Evolutionary conservation across 2,113 vertebrate species (phyloP).

Genomic region (Ochotona princeps): DNA sequence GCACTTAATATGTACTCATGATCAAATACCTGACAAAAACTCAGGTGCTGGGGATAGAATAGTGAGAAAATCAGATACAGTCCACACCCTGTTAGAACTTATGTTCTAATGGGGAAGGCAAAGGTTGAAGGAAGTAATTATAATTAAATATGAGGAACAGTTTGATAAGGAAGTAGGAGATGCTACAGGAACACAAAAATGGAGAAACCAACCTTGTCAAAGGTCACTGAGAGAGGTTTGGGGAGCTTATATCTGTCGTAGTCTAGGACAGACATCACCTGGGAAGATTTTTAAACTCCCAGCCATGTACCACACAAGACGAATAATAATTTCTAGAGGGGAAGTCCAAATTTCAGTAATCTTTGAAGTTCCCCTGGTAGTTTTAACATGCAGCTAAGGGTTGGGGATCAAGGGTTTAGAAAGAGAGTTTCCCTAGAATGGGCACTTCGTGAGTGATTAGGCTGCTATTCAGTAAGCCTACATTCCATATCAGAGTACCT

Average conservation of each 20-base stretch:
- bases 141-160: background rate
- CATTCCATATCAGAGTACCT: too few relatives aligned
- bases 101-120: background rate
- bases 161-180: background rate
- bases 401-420: background rate
- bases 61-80: background rate
- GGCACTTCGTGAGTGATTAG: too few relatives aligned
- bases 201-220: background rate
- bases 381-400: background rate
- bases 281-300: background rate
- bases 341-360: background rate
- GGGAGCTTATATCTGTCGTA: background rate
- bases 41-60: background rate
- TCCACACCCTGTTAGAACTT: background rate
- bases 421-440: background rate
- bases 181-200: background rate
- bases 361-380: background rate
- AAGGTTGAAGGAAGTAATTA: slow-evolving; percentile 36
- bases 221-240: background rate
- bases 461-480: too few relatives aligned
- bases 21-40: slow-evolving; percentile 1
- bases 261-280: background rate
- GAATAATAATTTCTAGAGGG: background rate
- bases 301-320: background rate
- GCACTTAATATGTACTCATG: slow-evolving; percentile 21